phyloP scores from a whole-genome alignment of 2,113 vertebrate genomes.

The Proterorhinus semilunaris region DNA sequence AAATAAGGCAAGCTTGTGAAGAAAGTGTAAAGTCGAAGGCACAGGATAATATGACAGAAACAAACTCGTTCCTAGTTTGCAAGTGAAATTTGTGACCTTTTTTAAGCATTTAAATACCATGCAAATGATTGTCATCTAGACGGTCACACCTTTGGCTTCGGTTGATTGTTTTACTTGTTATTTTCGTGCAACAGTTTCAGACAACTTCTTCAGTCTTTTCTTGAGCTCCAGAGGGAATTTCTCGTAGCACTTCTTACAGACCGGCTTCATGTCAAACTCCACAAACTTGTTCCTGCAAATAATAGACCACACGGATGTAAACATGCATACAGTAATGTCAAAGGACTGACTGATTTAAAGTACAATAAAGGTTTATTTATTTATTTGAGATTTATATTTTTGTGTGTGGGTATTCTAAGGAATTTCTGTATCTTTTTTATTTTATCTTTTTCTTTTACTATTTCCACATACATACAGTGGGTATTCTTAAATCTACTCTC shows the following conservation, averaged over 20 bases:
- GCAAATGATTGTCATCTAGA: constrained; percentile 8
- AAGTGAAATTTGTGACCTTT: constrained; percentile 2
- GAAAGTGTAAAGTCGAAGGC: constrained; percentile 40
- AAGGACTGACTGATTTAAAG: neutral
- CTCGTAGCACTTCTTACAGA: constrained; percentile 99
- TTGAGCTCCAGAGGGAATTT: constrained; percentile 98
- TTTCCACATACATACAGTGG: too few species aligned
- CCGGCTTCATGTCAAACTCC: constrained; percentile 99
- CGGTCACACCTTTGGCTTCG: neutral
- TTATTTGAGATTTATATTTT: too few species aligned
- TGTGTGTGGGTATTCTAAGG: too few species aligned
- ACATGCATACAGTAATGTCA: neutral
- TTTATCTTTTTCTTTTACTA: too few species aligned
- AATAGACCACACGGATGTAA: neutral
- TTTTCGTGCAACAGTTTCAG: constrained; percentile 93
- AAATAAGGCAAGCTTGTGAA: constrained; percentile 47
- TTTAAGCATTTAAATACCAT: constrained; percentile 5
- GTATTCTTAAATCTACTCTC: too few species aligned
- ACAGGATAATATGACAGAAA: constrained; percentile 22
- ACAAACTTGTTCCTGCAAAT: constrained; percentile 96
- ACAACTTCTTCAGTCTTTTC: constrained; percentile 98
- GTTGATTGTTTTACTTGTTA: constrained; percentile 52
- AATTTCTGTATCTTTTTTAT: too few species aligned
- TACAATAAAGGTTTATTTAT: too few species aligned
- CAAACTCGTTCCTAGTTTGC: neutral